A percentile compares a stretch with the other conserved stretches of the same genome.
phyloP scores from a whole-genome alignment of 2,888 invertebrate species.

The Amblyjoppa proteus region DNA sequence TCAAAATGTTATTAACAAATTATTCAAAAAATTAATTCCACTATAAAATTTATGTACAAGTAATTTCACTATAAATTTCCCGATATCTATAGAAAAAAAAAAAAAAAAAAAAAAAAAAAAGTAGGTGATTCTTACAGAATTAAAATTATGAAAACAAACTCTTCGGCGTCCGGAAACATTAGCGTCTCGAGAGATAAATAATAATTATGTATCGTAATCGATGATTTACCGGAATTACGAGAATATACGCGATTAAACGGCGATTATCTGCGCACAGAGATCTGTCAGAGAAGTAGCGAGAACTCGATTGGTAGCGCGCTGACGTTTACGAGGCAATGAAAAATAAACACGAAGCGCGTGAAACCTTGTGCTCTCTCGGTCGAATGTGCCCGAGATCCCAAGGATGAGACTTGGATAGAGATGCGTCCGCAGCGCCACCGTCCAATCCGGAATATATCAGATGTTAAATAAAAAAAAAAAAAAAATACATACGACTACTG shows the following conservation, averaged over 20 bases:
- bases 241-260: not conserved
- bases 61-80: too few relatives aligned
- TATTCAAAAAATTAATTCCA: too few relatives aligned
- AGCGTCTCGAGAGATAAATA: not conserved
- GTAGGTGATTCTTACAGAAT: too few relatives aligned
- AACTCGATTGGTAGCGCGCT: not conserved
- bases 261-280: slow-evolving; percentile 2
- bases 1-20: too few relatives aligned
- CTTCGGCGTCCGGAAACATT: too few relatives aligned
- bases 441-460: not conserved
- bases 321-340: slow-evolving; percentile 33
- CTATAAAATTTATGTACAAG: too few relatives aligned
- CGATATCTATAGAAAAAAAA: too few relatives aligned
- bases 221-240: not conserved
- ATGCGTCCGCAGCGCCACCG: not conserved
- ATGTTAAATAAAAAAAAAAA: not conserved
- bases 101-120: too few relatives aligned
- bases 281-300: slow-evolving; percentile 5
- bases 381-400: not conserved
- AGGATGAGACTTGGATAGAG: not conserved
- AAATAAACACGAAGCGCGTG: not conserved
- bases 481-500: not conserved
- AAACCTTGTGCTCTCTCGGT: not conserved
- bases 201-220: not conserved
- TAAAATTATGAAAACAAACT: too few relatives aligned